Conservation (phyloP, 1,140 invertebrate genomes). For the Harpegnathos saltator region DNA sequence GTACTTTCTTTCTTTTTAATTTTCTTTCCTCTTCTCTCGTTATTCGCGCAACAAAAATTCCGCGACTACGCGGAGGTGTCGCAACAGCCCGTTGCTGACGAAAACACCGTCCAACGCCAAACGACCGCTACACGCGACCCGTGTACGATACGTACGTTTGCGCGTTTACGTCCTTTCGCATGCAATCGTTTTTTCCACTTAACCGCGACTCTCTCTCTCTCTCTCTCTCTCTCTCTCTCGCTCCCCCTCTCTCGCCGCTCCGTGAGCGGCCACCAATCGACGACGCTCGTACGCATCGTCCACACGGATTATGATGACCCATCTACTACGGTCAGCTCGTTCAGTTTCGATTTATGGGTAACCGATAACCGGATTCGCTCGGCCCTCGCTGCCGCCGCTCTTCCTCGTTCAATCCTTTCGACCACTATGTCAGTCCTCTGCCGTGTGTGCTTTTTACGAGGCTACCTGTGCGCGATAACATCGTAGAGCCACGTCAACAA, state of each 20-base stretch:
- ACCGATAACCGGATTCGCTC: conserved; percentile 73
- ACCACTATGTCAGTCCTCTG: conserved; percentile 39
- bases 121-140: neutral
- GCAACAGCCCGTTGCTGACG: neutral
- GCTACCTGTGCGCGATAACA: conserved; percentile 61
- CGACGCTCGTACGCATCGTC: conserved; percentile 60
- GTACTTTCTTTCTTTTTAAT: too few species aligned
- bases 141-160: neutral
- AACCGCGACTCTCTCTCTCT: conserved; percentile 50
- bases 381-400: neutral
- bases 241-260: conserved; percentile 16
- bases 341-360: conserved; percentile 75
- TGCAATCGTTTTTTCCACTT: conserved; percentile 12
- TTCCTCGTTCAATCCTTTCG: conserved; percentile 31
- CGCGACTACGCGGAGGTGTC: neutral
- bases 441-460: conserved; percentile 68
- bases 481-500: conserved; percentile 43
- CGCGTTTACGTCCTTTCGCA: neutral
- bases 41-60: neutral
- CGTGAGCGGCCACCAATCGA: conserved; percentile 57
- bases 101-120: neutral
- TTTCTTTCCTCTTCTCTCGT: too few species aligned
- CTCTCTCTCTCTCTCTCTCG: too few species aligned
- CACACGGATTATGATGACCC: conserved; percentile 73
- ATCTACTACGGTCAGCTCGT: conserved; percentile 73